Evolutionary conservation across 1,140 invertebrate species (phyloP).

Genomic region (Oreohelix idahoensis): DNA sequence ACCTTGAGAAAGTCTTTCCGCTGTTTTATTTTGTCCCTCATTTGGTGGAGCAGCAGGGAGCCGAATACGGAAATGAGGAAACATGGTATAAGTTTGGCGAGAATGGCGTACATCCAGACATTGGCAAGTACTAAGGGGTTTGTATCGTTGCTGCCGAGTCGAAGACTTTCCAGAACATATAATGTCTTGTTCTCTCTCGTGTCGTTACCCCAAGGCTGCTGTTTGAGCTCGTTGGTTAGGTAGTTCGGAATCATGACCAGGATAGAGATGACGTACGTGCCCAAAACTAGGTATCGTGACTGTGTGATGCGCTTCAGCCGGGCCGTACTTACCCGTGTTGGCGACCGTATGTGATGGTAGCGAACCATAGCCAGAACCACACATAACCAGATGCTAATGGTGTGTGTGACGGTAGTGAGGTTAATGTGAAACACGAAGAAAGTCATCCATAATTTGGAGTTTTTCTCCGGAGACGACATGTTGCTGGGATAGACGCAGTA

Average conservation of each 20-base stretch:
- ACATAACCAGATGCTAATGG: constrained; percentile 93
- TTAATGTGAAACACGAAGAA: constrained; percentile 74
- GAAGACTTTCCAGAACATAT: constrained; percentile 73
- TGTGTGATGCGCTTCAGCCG: constrained; percentile 76
- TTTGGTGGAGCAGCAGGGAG: constrained; percentile 74
- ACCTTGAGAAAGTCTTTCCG: constrained; percentile 66
- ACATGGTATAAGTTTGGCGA: constrained; percentile 73
- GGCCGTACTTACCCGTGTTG: constrained; percentile 79
- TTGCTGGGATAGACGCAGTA: constrained; percentile 58
- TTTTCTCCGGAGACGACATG: constrained; percentile 50
- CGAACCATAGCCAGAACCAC: constrained; percentile 92
- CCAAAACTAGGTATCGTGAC: constrained; percentile 80
- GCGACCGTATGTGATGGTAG: constrained; percentile 86
- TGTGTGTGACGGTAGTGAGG: constrained; percentile 87
- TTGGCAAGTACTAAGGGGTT: constrained; percentile 72
- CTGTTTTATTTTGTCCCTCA: constrained; percentile 75
- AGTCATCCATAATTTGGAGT: constrained; percentile 63
- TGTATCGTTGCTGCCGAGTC: constrained; percentile 75
- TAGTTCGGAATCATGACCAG: constrained; percentile 86
- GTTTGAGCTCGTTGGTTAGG: constrained; percentile 63
- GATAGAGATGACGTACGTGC: constrained; percentile 82
- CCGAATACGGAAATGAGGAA: constrained; percentile 73
- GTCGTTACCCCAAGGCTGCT: background rate
- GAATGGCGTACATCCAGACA: constrained; percentile 69
- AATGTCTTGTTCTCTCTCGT: constrained; percentile 49